A percentile compares a stretch with the other conserved stretches of the same genome.
These are phyloP conservation scores for Umimayanthus kanabou DNA, from an alignment of 92 coral and sea anemone genomes.

Conservation along the genomic window DNA sequence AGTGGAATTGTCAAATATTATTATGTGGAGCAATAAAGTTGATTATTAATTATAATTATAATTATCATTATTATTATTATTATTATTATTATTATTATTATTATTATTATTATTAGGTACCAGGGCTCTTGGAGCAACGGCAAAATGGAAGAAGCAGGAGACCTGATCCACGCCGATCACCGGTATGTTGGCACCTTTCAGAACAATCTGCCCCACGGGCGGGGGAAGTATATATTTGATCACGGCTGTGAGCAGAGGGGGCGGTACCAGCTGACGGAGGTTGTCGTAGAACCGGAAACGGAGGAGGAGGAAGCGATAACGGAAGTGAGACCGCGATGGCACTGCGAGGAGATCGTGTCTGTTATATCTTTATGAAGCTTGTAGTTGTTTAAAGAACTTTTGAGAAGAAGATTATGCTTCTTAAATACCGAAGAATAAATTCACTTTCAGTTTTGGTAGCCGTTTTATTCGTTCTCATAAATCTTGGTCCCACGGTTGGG, in stretches of 20 bases:
- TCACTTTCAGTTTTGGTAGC: no score
- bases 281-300: slow-evolving; percentile 79
- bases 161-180: slow-evolving; percentile 90
- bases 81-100: no score
- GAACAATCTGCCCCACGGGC: slow-evolving; percentile 83
- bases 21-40: no score
- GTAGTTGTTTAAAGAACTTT: no score
- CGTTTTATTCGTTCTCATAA: no score
- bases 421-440: no score
- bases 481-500: no score
- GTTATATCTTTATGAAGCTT: background rate
- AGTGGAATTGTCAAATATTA: no score
- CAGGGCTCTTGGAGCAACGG: slow-evolving; percentile 95
- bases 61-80: no score
- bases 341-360: slow-evolving; percentile 64
- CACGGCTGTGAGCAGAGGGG: slow-evolving; percentile 94
- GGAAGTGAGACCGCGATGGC: slow-evolving; percentile 86
- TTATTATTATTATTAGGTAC: slow-evolving; percentile 8
- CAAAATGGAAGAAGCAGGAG: slow-evolving; percentile 93
- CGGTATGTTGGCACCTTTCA: slow-evolving; percentile 85
- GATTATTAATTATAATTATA: no score
- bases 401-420: no score
- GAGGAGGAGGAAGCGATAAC: slow-evolving; percentile 90
- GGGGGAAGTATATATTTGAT: slow-evolving; percentile 92
- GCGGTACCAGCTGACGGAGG: slow-evolving; percentile 83